phyloP scores from a whole-genome alignment of 2,888 invertebrate genomes.

The Eurytoma californica region DNA sequence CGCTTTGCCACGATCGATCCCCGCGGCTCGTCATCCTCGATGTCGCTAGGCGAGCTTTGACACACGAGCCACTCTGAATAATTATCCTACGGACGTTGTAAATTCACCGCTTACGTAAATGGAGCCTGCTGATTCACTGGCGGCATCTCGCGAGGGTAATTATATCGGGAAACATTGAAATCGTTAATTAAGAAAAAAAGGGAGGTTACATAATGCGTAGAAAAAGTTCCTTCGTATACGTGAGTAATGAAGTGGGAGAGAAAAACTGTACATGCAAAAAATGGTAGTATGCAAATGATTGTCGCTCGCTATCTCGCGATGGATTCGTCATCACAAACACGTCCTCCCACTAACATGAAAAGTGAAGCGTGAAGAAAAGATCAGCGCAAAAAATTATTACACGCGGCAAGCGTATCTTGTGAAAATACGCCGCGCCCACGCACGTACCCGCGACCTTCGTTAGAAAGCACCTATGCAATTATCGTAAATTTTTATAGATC shows the following conservation, averaged over 20 bases:
- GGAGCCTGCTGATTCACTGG: too few relatives aligned
- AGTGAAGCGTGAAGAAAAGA: conserved; percentile 18
- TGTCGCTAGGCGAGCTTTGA: too few relatives aligned
- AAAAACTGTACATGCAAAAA: background rate
- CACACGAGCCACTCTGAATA: too few relatives aligned
- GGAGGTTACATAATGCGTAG: background rate
- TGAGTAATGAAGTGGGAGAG: background rate
- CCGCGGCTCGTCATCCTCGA: too few relatives aligned
- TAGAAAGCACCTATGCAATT: conserved; percentile 31
- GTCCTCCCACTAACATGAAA: conserved; percentile 40
- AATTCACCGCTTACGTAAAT: too few relatives aligned
- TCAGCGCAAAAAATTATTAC: conserved; percentile 18
- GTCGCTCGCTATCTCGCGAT: background rate
- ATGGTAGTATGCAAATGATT: background rate
- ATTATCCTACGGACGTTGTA: too few relatives aligned
- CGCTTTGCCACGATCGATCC: conserved; percentile 7
- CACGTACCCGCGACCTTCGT: conserved; percentile 3
- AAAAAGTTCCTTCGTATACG: background rate
- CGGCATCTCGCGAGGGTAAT: too few relatives aligned
- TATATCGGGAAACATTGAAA: background rate
- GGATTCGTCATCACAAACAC: conserved; percentile 32
- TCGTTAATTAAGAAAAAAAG: conserved; percentile 5
- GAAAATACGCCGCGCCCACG: conserved; percentile 12
- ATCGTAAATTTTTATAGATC: conserved; percentile 39
- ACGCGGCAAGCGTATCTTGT: background rate